These are phyloP conservation scores for Perdix hodgsoniae DNA, from an alignment of 2,797 vertebrate genomes.

Conservation along the genomic window DNA sequence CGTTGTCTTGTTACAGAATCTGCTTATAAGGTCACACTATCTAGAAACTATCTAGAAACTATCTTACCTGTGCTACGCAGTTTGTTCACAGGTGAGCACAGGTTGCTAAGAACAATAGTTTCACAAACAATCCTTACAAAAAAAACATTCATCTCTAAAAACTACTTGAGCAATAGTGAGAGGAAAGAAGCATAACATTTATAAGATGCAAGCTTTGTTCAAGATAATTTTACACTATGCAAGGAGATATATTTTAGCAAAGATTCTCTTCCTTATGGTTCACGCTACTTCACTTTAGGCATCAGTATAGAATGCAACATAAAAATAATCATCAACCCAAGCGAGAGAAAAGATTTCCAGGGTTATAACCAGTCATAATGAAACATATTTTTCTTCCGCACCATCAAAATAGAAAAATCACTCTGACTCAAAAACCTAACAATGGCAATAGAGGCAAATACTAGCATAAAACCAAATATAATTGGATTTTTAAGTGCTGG, in stretches of 20 bases:
- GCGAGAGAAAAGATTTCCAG: slow-evolving; percentile 60
- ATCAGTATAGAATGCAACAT: slow-evolving; percentile 29
- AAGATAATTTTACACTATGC: background rate
- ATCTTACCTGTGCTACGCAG: background rate
- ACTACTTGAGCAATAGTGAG: background rate
- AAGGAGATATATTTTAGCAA: slow-evolving; percentile 13
- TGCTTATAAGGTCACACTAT: slow-evolving; percentile 54
- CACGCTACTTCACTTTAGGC: slow-evolving; percentile 51
- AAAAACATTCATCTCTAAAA: slow-evolving; percentile 23
- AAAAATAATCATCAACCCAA: slow-evolving; percentile 28
- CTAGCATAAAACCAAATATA: slow-evolving; percentile 44
- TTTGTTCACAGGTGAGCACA: slow-evolving; percentile 1
- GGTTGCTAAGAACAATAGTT: background rate
- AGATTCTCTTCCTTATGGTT: slow-evolving; percentile 32
- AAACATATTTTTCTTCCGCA: slow-evolving; percentile 47
- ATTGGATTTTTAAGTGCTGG: slow-evolving; percentile 48
- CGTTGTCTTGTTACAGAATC: slow-evolving; percentile 28
- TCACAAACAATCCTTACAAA: slow-evolving; percentile 7
- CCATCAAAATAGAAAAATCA: slow-evolving; percentile 47
- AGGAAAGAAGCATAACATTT: background rate
- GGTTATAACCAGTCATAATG: slow-evolving; percentile 64
- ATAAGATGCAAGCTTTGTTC: background rate
- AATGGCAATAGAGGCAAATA: slow-evolving; percentile 40
- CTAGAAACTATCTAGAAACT: background rate
- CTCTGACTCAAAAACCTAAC: slow-evolving; percentile 41